A percentile compares a stretch with the other conserved stretches of the same genome.
Evolutionary conservation across 1,140 invertebrate genomes (phyloP).

Genomic region (Mercenaria mercenaria): DNA sequence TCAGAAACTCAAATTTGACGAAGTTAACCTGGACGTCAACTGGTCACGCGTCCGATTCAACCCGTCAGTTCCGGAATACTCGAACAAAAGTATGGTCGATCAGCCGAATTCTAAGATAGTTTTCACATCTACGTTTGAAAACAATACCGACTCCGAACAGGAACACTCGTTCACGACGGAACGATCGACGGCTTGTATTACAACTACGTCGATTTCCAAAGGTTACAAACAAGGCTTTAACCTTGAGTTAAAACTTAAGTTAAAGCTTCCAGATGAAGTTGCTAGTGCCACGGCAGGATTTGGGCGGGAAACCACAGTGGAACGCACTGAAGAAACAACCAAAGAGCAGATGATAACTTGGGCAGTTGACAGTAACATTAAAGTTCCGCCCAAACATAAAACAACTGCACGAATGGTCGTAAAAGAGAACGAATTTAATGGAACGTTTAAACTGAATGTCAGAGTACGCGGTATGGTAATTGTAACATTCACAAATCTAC

Average conservation of each 20-base stretch:
- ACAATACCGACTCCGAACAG: conserved; percentile 86
- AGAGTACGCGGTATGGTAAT: conserved; percentile 84
- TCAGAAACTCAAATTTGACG: conserved; percentile 82
- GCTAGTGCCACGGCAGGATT: conserved; percentile 86
- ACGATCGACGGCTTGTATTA: conserved; percentile 85
- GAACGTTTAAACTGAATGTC: conserved; percentile 85
- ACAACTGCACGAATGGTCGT: conserved; percentile 86
- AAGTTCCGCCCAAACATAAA: conserved; percentile 83
- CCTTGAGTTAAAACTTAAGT: conserved; percentile 86
- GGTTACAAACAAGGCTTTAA: conserved; percentile 87
- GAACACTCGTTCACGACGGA: conserved; percentile 87
- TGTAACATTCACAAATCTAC: conserved; percentile 84
- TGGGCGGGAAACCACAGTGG: conserved; percentile 86
- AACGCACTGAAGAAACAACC: conserved; percentile 85
- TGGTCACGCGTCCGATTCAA: conserved; percentile 85
- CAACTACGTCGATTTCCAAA: conserved; percentile 84
- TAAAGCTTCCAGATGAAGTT: conserved; percentile 86
- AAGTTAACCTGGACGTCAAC: conserved; percentile 84
- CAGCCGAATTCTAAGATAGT: conserved; percentile 80
- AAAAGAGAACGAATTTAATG: conserved; percentile 85
- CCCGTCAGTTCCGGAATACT: conserved; percentile 84
- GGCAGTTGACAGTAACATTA: conserved; percentile 86
- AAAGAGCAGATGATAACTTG: conserved; percentile 86
- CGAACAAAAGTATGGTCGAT: conserved; percentile 71
- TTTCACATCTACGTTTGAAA: conserved; percentile 87